Evolutionary conservation across 2,113 vertebrate species (phyloP), one percentile per base, ranked within the genome.

Genomic region (Danionella cerebrum): DNA sequence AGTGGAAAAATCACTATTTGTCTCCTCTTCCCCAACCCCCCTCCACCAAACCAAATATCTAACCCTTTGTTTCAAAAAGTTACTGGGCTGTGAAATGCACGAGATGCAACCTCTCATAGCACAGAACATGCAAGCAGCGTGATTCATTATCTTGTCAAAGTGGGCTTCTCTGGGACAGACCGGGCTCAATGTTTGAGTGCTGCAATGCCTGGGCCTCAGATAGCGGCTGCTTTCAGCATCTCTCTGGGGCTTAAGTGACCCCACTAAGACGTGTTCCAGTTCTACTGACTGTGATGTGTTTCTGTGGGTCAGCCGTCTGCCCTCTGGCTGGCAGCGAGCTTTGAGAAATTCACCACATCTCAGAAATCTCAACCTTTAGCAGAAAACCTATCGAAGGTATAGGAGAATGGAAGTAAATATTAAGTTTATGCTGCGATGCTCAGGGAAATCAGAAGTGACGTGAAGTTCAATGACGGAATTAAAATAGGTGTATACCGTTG

Each of bases 141-240:
- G 76, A 85, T 87, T 85, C 82, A 86, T 88, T 85, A 86, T 85
- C 85, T 82, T 86, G 82, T 85, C 85, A 85, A 84, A 85, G 50
- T 55, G 55, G 58, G 65, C 75, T 80, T 81, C 80, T 70, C 75
- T 67, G 67, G 73, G 81, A 76, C 72, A 64, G 77, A 64, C 74
- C 79, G 45, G 11, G 18, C 59, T 65, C 71, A 67, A 72, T 57
- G 6, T 53, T 51, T 45, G 62, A 51, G 24, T 13, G 4, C 29
- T 29, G 42, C 21, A 42, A 25, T 12, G 50, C 51, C 13, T 55
- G 47, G 24, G 24, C 65, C 39, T 47, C 39, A 35, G 42, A 66
- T 31, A 69, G 50, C 29, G 62, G 50, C 35, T 52, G 51, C 55
- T 59, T 65, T 59, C 31, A 8, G 44, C 35, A 31, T 52, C 35